Percentiles rank a stretch among this genome's conserved stretches.
These are phyloP conservation scores for Esox niger DNA, from an alignment of 2,113 vertebrate species.

Conservation along the genomic window DNA sequence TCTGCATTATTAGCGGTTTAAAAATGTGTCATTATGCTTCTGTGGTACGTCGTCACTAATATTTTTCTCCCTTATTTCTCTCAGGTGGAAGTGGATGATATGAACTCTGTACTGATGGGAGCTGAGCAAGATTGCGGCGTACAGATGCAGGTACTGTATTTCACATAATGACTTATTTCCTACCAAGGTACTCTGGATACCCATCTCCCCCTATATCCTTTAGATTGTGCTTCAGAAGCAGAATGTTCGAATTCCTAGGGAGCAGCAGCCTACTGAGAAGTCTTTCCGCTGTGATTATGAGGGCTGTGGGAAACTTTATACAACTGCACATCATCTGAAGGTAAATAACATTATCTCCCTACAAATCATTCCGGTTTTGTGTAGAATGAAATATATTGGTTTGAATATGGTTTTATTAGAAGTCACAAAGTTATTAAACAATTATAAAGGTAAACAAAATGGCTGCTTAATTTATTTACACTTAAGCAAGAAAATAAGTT, in stretches of 20 bases:
- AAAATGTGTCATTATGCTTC: background rate
- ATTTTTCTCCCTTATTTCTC: slow-evolving; percentile 40
- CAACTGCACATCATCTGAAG: slow-evolving; percentile 97
- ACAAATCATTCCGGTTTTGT: too few species aligned
- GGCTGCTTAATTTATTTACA: too few species aligned
- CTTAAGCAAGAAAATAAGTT: too few species aligned
- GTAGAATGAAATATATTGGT: too few species aligned
- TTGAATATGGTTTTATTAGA: too few species aligned
- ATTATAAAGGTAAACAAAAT: too few species aligned
- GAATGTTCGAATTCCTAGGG: slow-evolving; percentile 72
- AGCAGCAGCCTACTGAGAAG: slow-evolving; percentile 90
- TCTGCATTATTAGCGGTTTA: background rate
- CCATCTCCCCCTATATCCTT: slow-evolving; percentile 2
- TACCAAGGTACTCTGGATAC: background rate
- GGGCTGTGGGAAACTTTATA: slow-evolving; percentile 96
- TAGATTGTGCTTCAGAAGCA: slow-evolving; percentile 95
- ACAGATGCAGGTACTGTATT: slow-evolving; percentile 79
- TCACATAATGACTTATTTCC: background rate
- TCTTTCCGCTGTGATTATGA: slow-evolving; percentile 95
- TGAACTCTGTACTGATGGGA: slow-evolving; percentile 78
- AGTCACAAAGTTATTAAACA: too few species aligned
- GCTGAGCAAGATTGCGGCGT: slow-evolving; percentile 88
- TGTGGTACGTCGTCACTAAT: background rate
- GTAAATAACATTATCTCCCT: slow-evolving; percentile 46
- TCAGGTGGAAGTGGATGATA: slow-evolving; percentile 86